Percentiles rank a stretch among this genome's conserved stretches.
phyloP scores from a whole-genome alignment of 2,888 invertebrate genomes.

The Nomada fabriciana region DNA sequence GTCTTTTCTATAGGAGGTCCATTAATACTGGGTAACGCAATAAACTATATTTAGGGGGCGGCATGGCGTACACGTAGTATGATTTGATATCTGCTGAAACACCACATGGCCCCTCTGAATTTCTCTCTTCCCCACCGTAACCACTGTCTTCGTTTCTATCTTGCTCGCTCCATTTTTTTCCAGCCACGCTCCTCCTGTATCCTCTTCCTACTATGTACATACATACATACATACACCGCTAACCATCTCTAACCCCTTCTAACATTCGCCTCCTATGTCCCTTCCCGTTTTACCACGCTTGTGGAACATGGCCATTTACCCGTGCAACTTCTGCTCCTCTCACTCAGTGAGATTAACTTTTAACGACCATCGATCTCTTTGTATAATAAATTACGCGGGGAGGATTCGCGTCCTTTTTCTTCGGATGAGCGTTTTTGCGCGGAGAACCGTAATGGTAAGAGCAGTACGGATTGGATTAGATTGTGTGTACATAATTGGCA shows the following conservation, averaged over 20 bases:
- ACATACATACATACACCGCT: too few species aligned
- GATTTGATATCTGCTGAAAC: constrained; percentile 84
- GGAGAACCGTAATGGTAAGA: too few species aligned
- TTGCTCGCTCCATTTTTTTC: constrained; percentile 21
- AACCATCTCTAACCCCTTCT: constrained; percentile 11
- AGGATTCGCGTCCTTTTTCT: background rate
- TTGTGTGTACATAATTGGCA: too few species aligned
- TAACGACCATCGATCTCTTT: constrained; percentile 54
- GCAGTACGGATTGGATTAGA: too few species aligned
- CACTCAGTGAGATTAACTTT: constrained; percentile 58
- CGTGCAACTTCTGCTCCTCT: constrained; percentile 43
- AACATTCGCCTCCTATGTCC: background rate
- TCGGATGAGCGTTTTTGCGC: background rate
- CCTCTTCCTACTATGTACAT: background rate
- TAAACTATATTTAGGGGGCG: constrained; percentile 84
- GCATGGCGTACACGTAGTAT: constrained; percentile 80
- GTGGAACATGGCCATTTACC: constrained; percentile 40
- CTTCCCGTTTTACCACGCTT: constrained; percentile 26
- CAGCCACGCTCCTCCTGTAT: background rate
- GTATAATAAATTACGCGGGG: constrained; percentile 8
- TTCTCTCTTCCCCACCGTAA: constrained; percentile 56
- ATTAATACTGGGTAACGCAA: constrained; percentile 84
- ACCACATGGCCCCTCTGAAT: constrained; percentile 82
- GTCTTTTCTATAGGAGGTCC: constrained; percentile 78
- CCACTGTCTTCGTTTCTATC: constrained; percentile 20